phyloP scores from a whole-genome alignment of 2,888 invertebrate genomes.

The Cephonodes hylas region DNA sequence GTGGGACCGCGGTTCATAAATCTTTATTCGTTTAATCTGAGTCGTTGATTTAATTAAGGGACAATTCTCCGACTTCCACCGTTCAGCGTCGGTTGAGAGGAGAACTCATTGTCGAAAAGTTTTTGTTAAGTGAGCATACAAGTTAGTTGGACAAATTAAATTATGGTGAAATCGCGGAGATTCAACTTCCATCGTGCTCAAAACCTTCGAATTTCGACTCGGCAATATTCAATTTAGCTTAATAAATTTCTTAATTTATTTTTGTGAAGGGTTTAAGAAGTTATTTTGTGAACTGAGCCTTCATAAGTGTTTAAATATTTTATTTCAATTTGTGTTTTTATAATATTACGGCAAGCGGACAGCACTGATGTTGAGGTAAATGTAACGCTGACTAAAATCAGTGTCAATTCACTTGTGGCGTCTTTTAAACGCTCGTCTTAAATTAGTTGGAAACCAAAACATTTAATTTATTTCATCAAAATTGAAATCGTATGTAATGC shows the following conservation, averaged over 20 bases:
- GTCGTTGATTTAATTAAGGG: slow-evolving; percentile 4
- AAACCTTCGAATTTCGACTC: neutral
- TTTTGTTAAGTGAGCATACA: slow-evolving; percentile 22
- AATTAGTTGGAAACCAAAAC: too few species aligned
- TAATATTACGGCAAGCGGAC: neutral
- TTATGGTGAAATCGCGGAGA: slow-evolving; percentile 22
- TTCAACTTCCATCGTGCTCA: neutral
- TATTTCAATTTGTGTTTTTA: neutral
- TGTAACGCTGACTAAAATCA: too few species aligned
- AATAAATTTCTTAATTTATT: neutral
- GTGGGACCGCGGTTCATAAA: neutral
- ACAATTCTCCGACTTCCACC: neutral
- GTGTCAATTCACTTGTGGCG: too few species aligned
- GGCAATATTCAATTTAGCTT: neutral
- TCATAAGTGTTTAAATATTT: too few species aligned
- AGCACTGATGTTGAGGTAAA: too few species aligned
- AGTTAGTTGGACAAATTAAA: slow-evolving; percentile 24
- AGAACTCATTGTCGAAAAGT: slow-evolving; percentile 21
- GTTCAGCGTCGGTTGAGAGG: neutral
- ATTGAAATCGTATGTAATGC: too few species aligned
- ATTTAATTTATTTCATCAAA: too few species aligned
- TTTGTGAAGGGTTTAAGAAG: neutral
- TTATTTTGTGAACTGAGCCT: neutral
- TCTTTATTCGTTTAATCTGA: slow-evolving; percentile 6
- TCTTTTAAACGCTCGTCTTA: too few species aligned